Base-by-base conservation (phyloP, 1,140 invertebrate genomes). In the Gryon sp. region DNA sequence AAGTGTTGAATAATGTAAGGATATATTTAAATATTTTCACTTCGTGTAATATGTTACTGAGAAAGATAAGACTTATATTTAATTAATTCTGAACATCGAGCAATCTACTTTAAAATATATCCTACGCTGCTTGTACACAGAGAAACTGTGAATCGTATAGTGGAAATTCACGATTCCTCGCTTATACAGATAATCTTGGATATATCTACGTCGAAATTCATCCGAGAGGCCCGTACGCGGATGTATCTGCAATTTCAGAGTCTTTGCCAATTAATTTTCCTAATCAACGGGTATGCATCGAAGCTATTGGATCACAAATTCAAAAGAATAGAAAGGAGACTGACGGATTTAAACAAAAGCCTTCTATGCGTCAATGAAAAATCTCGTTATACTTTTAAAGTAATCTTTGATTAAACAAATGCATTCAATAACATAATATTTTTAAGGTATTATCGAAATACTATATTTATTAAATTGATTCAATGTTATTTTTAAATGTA, bases 161-260 rank as follows among this genome's bases (percentile, higher is more conserved):
- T 77, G 60, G 60, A 62, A 81, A 69, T 78, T 53, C 46, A 32
- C 30, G 43, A 68, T 73, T 57, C 43, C 41, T 52, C 43, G 59
- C 19, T 62, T 52, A 40, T 60, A 34, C 46, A 32, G 53, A 65
- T 81, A 75, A 79, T 81, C 76, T 66, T 57, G 43, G 72, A 76
- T 77, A 72, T 69, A 57, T 77, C 62, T 75, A 55, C 66, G 73
- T 76, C 59, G 53, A 40, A 81, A 76, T 81, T 79, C 72, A 81
- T 75, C 72, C 20, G 36, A 68, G 34, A 36, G 28, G 41, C 28
- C 32, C 50, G 30, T n/a, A 15, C 45, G 43, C n/a, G 30, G 30
- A 46, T 53, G 24, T 30, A 28, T 63, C 63, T 41, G 19, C 63
- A 55, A 62, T 50, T 75, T 41, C 14, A 22, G 38, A 22, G 52